These are phyloP conservation scores for Leptura quadrifasciata DNA, from an alignment of 2,888 invertebrate species.

Conservation along the genomic window DNA sequence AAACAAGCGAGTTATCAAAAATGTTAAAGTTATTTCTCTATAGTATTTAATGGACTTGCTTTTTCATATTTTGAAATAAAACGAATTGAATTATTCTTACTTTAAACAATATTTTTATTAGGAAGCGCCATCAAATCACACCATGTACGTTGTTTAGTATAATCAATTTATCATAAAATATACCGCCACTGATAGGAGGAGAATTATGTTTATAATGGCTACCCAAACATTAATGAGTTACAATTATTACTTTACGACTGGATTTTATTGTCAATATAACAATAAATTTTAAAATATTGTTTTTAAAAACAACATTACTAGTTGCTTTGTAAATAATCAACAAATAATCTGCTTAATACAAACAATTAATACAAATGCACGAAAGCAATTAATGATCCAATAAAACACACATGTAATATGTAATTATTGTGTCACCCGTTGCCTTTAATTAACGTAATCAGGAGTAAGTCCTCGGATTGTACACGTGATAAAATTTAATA, in stretches of 20 bases:
- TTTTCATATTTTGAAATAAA: too few relatives aligned
- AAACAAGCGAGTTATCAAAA: too few relatives aligned
- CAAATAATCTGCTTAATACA: not conserved
- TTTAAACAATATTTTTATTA: not conserved
- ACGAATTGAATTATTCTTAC: too few relatives aligned
- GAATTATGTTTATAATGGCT: conserved; percentile 37
- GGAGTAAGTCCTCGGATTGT: not conserved
- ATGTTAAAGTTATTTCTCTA: too few relatives aligned
- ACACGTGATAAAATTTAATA: not conserved
- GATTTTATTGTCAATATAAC: conserved; percentile 37
- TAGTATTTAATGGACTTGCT: too few relatives aligned
- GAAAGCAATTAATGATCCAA: not conserved
- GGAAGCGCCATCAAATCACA: not conserved
- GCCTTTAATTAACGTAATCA: not conserved
- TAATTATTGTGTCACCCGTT: not conserved
- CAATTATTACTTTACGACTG: conserved; percentile 34
- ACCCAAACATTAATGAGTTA: conserved; percentile 37
- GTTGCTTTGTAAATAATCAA: conserved; percentile 21
- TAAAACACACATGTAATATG: not conserved
- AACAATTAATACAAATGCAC: not conserved
- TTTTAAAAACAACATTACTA: conserved; percentile 24
- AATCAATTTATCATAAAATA: conserved; percentile 35
- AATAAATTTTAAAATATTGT: conserved; percentile 35
- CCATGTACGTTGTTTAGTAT: not conserved
- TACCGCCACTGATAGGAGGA: conserved; percentile 29